phyloP scores from a whole-genome alignment of 1,140 invertebrate species.

The Caenorhabditis briggsae region DNA sequence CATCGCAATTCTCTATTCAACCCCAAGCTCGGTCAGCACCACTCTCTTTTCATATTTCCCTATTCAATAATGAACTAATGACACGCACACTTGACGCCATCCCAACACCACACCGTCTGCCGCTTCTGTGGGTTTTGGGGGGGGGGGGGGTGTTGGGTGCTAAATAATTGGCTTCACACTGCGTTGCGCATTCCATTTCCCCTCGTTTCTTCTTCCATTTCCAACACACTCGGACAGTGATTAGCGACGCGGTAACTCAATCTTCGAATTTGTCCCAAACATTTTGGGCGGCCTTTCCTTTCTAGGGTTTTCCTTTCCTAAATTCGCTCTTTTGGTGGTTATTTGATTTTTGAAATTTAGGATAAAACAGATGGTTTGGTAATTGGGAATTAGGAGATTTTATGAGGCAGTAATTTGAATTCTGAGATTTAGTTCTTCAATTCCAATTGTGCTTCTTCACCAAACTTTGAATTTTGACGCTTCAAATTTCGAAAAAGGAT shows the following conservation, averaged over 20 bases:
- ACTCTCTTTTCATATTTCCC: constrained; percentile 11
- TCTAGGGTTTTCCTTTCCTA: neutral
- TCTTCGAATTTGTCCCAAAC: constrained; percentile 26
- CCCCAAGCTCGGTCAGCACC: neutral
- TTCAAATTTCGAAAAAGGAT: too few relatives aligned
- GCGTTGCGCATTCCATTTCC: constrained; percentile 50
- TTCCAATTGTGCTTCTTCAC: too few relatives aligned
- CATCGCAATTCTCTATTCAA: constrained; percentile 29
- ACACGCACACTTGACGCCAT: constrained; percentile 41
- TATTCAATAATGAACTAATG: constrained; percentile 51
- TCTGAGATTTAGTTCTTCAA: too few relatives aligned
- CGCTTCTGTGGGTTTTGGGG: neutral
- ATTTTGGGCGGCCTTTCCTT: constrained; percentile 27
- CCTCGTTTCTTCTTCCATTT: neutral
- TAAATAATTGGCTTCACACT: constrained; percentile 54
- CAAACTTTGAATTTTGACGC: too few relatives aligned
- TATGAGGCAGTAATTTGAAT: too few relatives aligned
- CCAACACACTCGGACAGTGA: neutral
- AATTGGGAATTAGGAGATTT: too few relatives aligned
- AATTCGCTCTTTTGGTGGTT: too few relatives aligned
- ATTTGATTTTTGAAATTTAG: too few relatives aligned
- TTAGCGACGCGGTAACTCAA: constrained; percentile 55
- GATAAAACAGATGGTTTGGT: too few relatives aligned
- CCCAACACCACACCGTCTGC: constrained; percentile 24
- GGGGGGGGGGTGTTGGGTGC: neutral